Evolutionary conservation across 1,140 invertebrate species (phyloP), one percentile per base, ranked within the genome.

Genomic region (Bicyclus anynana): DNA sequence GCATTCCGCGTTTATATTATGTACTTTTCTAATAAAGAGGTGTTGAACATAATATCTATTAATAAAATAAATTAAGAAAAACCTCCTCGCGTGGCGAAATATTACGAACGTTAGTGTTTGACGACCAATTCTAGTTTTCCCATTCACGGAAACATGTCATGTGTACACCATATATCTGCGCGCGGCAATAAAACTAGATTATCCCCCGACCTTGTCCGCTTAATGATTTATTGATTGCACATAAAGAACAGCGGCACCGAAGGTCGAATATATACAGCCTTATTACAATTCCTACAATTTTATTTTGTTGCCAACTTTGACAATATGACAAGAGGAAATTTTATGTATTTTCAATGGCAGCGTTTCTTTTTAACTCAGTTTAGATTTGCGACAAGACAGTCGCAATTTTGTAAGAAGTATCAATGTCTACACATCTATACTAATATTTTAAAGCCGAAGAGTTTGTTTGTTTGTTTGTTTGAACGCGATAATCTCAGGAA

Each of bases 171-270:
- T 37, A 47, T 47, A 53, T 53, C 44, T 50, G 50, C 57, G 33
- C 46, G 57, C 29, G 50, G 20, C 57, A 42, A 53, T 59, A 59
- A 59, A 59, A 59, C 57, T 59, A 46, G 51, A 59, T 59, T 59
- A 53, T 59, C 50, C 42, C 33, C 18, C 44, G 50, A 59, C 49
- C 42, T 59, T 59, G 50, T 23, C 17, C 26, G 17, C 49, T 47
- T 59, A 59, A 59, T 59, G 56, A 59, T 47, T 46, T 59, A 59
- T 59, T 51, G 48, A 59, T 59, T 42, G 27, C 14, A 26, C 47
- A 59, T 52, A 59, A 52, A 59, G 42, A 47, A 44, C 40, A 16
- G 27, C n/a, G 7, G 23, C 49, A 52, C 13, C 51, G 37, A 29
- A 53, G 51, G 37, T 44, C 51, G 51, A 53, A 40, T 53, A 44